Conservation (phyloP, 2,113 vertebrate species). For the Chaetura pelagica region DNA sequence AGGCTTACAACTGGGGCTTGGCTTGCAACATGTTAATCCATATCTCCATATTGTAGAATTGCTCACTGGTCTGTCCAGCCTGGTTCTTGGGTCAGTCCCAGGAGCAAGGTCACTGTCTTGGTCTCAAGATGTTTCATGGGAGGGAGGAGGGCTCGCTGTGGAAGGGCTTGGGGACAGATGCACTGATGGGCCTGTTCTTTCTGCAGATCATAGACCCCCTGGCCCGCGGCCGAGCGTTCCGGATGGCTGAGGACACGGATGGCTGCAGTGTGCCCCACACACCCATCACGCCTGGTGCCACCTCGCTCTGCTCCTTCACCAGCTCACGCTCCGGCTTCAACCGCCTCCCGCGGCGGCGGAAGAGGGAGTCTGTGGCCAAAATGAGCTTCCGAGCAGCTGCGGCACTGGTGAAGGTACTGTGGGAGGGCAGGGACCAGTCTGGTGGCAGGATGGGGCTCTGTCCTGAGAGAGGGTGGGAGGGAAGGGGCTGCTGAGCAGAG, state of each 20-base stretch:
- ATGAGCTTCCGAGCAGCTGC: slow-evolving; percentile 98
- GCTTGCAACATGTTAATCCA: neutral
- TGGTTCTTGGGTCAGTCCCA: neutral
- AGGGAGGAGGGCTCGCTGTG: neutral
- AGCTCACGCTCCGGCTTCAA: slow-evolving; percentile 95
- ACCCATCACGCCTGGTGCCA: slow-evolving; percentile 90
- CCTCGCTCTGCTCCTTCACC: slow-evolving; percentile 95
- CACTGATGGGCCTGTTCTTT: neutral
- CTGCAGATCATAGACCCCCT: slow-evolving; percentile 94
- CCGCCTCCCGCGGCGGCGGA: slow-evolving; percentile 90
- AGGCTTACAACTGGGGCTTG: neutral
- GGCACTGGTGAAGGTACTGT: slow-evolving; percentile 88
- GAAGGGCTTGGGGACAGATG: neutral
- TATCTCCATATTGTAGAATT: neutral
- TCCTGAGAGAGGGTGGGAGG: neutral
- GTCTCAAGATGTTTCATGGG: neutral
- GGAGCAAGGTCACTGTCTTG: neutral
- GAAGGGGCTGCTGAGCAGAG: neutral
- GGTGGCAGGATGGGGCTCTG: neutral
- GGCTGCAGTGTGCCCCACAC: slow-evolving; percentile 94
- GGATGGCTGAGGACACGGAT: slow-evolving; percentile 90
- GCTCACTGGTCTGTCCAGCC: neutral
- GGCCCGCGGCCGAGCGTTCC: slow-evolving; percentile 93
- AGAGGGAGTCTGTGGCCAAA: slow-evolving; percentile 96
- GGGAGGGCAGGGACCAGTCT: neutral